A percentile compares a stretch with the other conserved stretches of the same genome.
Conservation (phyloP, 1,140 invertebrate genomes). For the Spodoptera litura region DNA sequence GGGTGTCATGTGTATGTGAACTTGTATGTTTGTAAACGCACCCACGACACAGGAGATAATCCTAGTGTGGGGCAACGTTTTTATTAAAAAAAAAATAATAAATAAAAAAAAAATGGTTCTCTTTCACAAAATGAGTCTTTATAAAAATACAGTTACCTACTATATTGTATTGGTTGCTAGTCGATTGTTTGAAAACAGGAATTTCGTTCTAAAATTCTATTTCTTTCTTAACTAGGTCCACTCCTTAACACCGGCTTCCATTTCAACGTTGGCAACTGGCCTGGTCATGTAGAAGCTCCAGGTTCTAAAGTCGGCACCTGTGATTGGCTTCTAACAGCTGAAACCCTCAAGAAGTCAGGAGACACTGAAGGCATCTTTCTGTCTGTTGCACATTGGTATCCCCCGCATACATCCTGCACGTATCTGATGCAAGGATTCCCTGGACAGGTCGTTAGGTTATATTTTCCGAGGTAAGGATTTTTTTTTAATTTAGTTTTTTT, state of each 20-base stretch:
- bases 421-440: conserved; percentile 94
- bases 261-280: conserved; percentile 97
- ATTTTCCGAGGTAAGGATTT: conserved; percentile 96
- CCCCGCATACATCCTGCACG: conserved; percentile 95
- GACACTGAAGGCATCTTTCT: conserved; percentile 95
- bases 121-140: no score
- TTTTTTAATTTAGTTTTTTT: no score
- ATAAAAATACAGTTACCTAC: no score
- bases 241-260: conserved; percentile 96
- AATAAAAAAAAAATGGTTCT: no score
- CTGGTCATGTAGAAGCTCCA: conserved; percentile 94
- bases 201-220: not conserved
- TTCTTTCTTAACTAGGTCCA: conserved; percentile 87
- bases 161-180: no score
- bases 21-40: no score
- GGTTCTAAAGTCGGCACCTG: conserved; percentile 94
- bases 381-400: conserved; percentile 96
- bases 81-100: no score
- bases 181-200: no score
- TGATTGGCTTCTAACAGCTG: conserved; percentile 94
- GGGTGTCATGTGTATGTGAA: no score
- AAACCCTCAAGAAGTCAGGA: conserved; percentile 90
- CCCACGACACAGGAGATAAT: no score
- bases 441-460: conserved; percentile 94
- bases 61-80: no score